These are phyloP conservation scores for Choloepus didactylus DNA, from an alignment of 2,797 vertebrate species.

Conservation along the genomic window DNA sequence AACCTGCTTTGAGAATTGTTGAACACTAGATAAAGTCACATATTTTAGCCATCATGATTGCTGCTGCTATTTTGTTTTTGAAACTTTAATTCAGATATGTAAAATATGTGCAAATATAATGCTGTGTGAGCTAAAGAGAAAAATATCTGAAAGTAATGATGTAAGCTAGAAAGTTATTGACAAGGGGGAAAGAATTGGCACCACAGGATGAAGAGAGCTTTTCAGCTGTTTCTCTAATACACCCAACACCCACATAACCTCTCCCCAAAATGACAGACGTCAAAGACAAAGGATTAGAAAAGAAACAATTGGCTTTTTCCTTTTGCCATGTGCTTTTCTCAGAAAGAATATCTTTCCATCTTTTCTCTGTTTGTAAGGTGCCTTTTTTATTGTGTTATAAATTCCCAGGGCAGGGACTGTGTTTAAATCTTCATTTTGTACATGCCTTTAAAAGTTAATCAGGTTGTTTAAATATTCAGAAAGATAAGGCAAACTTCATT, in stretches of 20 bases:
- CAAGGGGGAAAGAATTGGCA: background rate
- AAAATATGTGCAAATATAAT: constrained; percentile 52
- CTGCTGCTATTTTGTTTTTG: background rate
- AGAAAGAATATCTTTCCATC: constrained; percentile 50
- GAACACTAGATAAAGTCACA: background rate
- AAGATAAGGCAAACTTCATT: background rate
- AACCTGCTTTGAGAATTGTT: background rate
- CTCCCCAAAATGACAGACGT: constrained; percentile 63
- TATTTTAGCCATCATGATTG: constrained; percentile 24
- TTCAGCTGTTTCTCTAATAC: background rate
- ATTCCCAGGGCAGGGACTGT: background rate
- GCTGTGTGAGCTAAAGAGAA: constrained; percentile 38
- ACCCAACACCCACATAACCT: background rate
- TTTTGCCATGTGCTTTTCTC: constrained; percentile 14
- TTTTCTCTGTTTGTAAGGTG: constrained; percentile 67
- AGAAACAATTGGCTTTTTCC: constrained; percentile 46
- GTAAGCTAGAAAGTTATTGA: constrained; percentile 4
- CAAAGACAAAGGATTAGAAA: constrained; percentile 63
- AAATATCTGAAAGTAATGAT: background rate
- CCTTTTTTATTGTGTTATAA: constrained; percentile 63
- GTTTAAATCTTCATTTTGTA: constrained; percentile 55
- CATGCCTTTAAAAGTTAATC: constrained; percentile 58
- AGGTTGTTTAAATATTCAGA: constrained; percentile 63
- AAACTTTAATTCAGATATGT: constrained; percentile 5
- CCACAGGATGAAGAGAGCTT: constrained; percentile 2